Evolutionary conservation across 2,888 invertebrate species (phyloP).

Genomic region (Drosophila quasianomalipes): DNA sequence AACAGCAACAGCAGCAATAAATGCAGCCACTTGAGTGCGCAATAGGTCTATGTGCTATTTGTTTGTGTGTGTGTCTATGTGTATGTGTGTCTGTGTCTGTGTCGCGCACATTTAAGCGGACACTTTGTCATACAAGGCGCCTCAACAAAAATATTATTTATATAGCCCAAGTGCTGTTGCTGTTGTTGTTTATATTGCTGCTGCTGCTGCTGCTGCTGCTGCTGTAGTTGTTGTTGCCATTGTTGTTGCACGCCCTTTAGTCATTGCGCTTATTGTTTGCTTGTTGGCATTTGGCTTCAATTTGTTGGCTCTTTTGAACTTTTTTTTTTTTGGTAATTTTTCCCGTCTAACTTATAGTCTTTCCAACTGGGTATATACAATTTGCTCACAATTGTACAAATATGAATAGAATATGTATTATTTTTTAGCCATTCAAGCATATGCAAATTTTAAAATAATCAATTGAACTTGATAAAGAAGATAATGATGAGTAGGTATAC

Average conservation of each 20-base stretch:
- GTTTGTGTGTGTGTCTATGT: slow-evolving; percentile 34
- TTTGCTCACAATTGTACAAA: neutral
- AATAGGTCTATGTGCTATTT: slow-evolving; percentile 32
- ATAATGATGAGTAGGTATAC: neutral
- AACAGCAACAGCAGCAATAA: slow-evolving; percentile 43
- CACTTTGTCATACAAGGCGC: slow-evolving; percentile 78
- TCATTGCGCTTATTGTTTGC: slow-evolving; percentile 70
- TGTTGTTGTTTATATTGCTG: slow-evolving; percentile 23
- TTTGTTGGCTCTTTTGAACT: slow-evolving; percentile 20
- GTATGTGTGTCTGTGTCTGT: slow-evolving; percentile 29
- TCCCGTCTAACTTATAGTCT: neutral
- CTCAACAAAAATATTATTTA: slow-evolving; percentile 72
- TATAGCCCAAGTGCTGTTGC: slow-evolving; percentile 47
- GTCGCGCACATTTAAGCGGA: slow-evolving; percentile 65
- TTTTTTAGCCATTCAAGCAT: neutral
- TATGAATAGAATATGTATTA: neutral
- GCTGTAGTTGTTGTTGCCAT: slow-evolving; percentile 21
- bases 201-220: slow-evolving; percentile 1
- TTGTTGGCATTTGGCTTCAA: slow-evolving; percentile 45
- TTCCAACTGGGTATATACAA: neutral
- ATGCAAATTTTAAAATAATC: neutral
- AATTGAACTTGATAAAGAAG: neutral
- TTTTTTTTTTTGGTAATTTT: neutral
- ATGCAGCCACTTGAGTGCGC: slow-evolving; percentile 73
- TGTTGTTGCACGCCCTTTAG: slow-evolving; percentile 50